Evolutionary conservation across 2,797 vertebrate genomes (phyloP).

Genomic region (Dipus sagitta): DNA sequence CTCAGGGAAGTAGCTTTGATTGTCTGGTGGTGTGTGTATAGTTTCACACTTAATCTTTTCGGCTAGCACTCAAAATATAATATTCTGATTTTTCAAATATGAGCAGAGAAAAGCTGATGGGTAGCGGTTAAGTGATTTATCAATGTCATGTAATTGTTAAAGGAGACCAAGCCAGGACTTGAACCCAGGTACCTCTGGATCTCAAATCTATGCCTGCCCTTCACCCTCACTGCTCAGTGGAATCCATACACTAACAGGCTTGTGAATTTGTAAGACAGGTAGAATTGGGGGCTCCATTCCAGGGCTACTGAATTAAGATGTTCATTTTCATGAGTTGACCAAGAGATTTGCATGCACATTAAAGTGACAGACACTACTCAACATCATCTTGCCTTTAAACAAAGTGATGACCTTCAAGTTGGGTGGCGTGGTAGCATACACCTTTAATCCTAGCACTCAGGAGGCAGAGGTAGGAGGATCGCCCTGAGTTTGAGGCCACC

Average conservation of each 20-base stretch:
- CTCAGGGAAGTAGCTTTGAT: background rate
- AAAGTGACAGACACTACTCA: background rate
- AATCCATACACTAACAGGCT: background rate
- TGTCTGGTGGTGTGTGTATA: background rate
- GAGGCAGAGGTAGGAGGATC: no score
- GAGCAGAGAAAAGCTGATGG: background rate
- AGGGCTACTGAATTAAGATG: background rate
- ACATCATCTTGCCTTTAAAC: background rate
- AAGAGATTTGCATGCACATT: background rate
- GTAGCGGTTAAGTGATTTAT: background rate
- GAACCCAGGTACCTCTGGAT: background rate
- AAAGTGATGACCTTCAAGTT: background rate
- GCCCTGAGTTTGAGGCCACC: no score
- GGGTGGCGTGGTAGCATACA: no score
- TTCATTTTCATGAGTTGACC: background rate
- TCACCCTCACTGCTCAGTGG: background rate
- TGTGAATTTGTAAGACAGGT: background rate
- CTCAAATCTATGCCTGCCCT: background rate
- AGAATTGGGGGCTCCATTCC: background rate
- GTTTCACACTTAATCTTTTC: constrained; percentile 25
- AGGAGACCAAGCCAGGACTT: background rate
- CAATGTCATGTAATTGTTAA: background rate
- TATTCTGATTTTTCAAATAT: background rate
- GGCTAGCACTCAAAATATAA: background rate
- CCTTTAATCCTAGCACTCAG: no score